phyloP scores from a whole-genome alignment of 1,140 invertebrate species.

The Venturia canescens region DNA sequence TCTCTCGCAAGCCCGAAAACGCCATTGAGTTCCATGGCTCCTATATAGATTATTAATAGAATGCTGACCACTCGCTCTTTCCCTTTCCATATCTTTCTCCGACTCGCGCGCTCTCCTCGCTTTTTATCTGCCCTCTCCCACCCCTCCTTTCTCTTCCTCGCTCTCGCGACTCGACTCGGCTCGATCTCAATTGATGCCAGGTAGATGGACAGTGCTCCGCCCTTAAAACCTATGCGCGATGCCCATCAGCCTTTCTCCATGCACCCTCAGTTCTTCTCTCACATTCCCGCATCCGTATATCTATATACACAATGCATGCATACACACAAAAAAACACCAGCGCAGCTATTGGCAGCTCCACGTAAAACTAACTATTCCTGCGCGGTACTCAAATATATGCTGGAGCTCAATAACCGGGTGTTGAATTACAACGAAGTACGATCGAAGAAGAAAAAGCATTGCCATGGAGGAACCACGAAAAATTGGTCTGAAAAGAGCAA shows the following conservation, averaged over 20 bases:
- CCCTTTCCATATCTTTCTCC: constrained; percentile 13
- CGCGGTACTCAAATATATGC: no score
- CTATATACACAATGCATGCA: neutral
- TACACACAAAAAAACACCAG: neutral
- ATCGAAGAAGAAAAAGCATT: no score
- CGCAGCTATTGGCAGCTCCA: no score
- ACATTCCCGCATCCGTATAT: neutral
- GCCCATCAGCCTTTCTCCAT: constrained; percentile 31
- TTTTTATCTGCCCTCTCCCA: neutral
- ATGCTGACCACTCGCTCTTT: constrained; percentile 61
- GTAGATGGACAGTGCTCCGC: constrained; percentile 73
- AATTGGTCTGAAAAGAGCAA: no score
- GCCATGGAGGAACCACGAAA: no score
- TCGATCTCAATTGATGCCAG: constrained; percentile 63
- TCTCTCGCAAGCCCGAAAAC: constrained; percentile 15
- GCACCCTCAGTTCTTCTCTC: constrained; percentile 2
- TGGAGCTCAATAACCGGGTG: no score
- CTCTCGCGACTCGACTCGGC: neutral
- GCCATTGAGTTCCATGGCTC: constrained; percentile 65
- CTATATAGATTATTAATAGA: constrained; percentile 76
- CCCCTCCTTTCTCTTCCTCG: neutral
- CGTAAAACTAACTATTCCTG: no score
- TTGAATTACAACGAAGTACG: no score
- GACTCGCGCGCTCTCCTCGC: neutral
- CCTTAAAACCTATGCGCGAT: constrained; percentile 50